A percentile compares a stretch with the other conserved stretches of the same genome.
These are phyloP conservation scores for Anisognathus igniventris DNA, from an alignment of 2,797 vertebrate species.

Conservation along the genomic window DNA sequence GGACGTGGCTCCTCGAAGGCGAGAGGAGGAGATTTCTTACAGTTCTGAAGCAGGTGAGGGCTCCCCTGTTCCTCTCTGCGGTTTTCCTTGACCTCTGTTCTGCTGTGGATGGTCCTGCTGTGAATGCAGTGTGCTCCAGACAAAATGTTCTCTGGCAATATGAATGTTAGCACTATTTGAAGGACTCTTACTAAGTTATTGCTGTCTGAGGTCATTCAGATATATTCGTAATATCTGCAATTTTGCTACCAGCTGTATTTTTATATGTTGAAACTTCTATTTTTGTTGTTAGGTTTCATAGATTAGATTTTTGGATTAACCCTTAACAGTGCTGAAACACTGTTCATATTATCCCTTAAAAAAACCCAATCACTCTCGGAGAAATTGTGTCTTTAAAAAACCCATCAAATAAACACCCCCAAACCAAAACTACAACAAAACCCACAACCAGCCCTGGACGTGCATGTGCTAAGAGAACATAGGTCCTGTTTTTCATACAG, in stretches of 20 bases:
- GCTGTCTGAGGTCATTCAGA: neutral
- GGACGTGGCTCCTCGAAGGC: constrained; percentile 72
- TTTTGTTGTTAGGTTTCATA: neutral
- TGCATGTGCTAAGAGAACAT: neutral
- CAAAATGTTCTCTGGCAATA: neutral
- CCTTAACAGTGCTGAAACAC: neutral
- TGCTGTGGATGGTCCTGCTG: neutral
- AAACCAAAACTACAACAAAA: neutral
- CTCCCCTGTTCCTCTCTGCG: neutral
- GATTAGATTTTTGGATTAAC: neutral
- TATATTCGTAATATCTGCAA: neutral
- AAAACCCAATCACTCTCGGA: accelerated
- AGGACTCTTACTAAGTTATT: neutral
- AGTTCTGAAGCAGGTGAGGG: constrained; percentile 81
- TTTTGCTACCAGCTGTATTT: neutral
- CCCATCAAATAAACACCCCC: neutral
- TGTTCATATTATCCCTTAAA: neutral
- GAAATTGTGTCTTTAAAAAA: neutral
- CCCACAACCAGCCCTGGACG: neutral
- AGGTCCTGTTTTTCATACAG: neutral
- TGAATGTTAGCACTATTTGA: neutral
- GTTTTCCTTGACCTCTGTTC: neutral
- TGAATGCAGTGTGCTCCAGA: neutral
- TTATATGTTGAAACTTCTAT: neutral
- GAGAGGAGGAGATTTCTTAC: constrained; percentile 78